Base-by-base conservation (phyloP, 2,888 invertebrate genomes). In the Entomobrya multifasciata region DNA sequence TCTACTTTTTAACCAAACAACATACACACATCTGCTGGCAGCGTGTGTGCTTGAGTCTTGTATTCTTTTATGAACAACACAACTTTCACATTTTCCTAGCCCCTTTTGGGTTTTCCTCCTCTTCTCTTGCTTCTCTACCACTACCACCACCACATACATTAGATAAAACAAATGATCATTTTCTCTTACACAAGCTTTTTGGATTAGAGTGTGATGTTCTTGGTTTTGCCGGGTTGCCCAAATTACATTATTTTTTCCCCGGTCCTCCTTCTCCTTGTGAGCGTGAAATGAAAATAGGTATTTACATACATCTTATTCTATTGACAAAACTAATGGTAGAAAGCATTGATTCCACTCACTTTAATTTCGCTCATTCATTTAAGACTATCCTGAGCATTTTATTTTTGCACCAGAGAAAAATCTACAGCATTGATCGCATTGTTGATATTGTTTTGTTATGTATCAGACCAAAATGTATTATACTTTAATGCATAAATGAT, bases 61-160 rank as follows among this genome's bases (percentile, higher is more conserved):
- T 67, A 47, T 65, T 17, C n/a, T n/a, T 49, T 36, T 70, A 47
- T 2, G 25, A 6, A 27, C 49, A 15, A 49, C 55, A 65, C 25
- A 25, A 47, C 70, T 70, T 70, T 70, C 70, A 70, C 70, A 70
- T 47, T 36, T 70, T 25, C 10, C n/a, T 47, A 6, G 8, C 70
- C 15, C 44, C n/a, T 44, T 65, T 13, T 47, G 70, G 47, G 44
- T 44, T 70, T 76, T 76, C 76, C 76, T 55, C 76, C 76, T 76
- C 76, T 20, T n/a, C 72, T 41, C 72, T 10, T 20, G 20, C 11
- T 20, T 47, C 47, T 15, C 47, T 47, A 60, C 57, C 27, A 36
- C 62, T 25, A 44, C 67, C 27, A 3, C n/a, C 65, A 49, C 15
- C 47, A 47, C 11, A 22, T 47, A 70, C 22, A 13, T 25, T 44